A percentile compares a stretch with the other conserved stretches of the same genome.
phyloP scores from a whole-genome alignment of 2,797 vertebrate species.

The Melanotaenia maccullochi region DNA sequence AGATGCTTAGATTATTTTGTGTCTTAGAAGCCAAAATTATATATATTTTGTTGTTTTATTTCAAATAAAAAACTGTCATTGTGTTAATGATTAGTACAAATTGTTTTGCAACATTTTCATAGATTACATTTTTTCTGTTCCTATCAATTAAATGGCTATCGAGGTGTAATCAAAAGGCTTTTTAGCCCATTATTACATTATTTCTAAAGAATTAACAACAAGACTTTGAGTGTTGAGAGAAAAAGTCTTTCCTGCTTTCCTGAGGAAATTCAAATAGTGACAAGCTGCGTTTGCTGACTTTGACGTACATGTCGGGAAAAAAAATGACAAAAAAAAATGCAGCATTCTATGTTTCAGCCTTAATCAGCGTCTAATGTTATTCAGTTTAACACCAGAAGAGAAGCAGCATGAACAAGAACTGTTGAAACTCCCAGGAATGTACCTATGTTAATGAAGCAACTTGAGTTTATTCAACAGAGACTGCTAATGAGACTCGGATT shows the following conservation, averaged over 20 bases:
- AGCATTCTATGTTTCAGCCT: conserved; percentile 53
- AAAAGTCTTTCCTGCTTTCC: background rate
- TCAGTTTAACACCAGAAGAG: conserved; percentile 59
- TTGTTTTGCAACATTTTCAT: background rate
- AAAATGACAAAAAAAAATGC: conserved; percentile 44
- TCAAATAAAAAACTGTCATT: background rate
- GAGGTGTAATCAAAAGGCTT: background rate
- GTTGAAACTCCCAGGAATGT: conserved; percentile 54
- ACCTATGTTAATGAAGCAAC: conserved; percentile 78
- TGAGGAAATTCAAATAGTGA: conserved; percentile 11
- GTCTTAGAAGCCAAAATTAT: background rate
- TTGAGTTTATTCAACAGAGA: conserved; percentile 67
- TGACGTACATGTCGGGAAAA: conserved; percentile 23
- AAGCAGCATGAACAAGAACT: conserved; percentile 52
- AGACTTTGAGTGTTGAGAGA: conserved; percentile 9
- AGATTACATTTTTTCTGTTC: background rate
- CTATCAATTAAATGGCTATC: conserved; percentile 7
- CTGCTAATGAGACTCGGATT: conserved; percentile 78
- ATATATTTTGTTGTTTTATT: background rate
- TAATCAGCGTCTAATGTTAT: conserved; percentile 53
- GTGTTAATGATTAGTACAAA: background rate
- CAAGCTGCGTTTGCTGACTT: conserved; percentile 12
- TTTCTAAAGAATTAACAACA: conserved; percentile 20
- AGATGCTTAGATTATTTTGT: background rate
- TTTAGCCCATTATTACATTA: background rate